Base-by-base conservation (phyloP, 2,888 invertebrate genomes). In the Polydrusus cervinus region DNA sequence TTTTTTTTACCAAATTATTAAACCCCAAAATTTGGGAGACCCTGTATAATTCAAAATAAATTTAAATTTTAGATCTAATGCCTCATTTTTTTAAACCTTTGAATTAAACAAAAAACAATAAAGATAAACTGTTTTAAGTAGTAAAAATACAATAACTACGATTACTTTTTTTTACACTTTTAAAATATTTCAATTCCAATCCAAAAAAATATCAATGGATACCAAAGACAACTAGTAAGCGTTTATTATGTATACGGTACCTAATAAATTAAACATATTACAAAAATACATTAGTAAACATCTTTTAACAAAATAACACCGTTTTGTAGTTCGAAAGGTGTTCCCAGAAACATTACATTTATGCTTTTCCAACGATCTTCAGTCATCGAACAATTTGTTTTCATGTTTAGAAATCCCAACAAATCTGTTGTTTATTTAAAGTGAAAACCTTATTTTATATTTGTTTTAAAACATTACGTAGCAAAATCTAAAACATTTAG, bases 361-460 rank as follows among this genome's bases (percentile, higher is more conserved):
- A 57, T 60, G 38, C 38, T 38, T 60, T 60, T 60, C 57, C 57
- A 60, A 60, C 38, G 57, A 60, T 60, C 57, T 60, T 60, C 57
- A 18, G 57, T 60, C 57, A 16, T 60, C 38, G 38, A 38, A 38
- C 38, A 60, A 60, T 60, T 60, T 38, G 57, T 38, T 13, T 16
- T 16, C 38, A 60, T 60, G 57, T 60, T 60, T 38, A 18, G 38
- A 60, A 60, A 38, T 38, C 38, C 18, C 16, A 11, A 60, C 9
- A 38, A 60, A 60, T 60, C 8, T 40, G 16, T 3, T 38, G 38
- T 60, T 60, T 60, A 60, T 60, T 38, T 18, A 38, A 60, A 60
- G n/a, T 40, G 14, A 60, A 60, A 38, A 60, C 34, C 16, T 38
- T 34, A 60, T 60, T 60, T 60, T 38, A 40, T 60, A 60, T 60